phyloP scores from a whole-genome alignment of 2,113 vertebrate species.

The Nycticorax nycticorax region DNA sequence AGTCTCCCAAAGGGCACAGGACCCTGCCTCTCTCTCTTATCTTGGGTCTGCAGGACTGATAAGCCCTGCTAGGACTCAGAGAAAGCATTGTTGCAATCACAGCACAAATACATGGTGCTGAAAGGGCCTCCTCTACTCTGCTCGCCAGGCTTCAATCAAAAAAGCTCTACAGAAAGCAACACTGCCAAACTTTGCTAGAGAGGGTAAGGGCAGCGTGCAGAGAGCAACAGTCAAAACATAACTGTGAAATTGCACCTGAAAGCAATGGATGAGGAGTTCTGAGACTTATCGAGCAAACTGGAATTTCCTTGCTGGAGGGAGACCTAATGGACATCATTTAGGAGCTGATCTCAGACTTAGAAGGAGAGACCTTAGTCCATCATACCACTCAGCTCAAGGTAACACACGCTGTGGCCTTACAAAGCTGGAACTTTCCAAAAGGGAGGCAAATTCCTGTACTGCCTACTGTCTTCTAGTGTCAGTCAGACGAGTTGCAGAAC shows the following conservation, averaged over 20 bases:
- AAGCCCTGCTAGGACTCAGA: neutral
- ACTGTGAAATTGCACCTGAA: neutral
- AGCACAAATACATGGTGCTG: neutral
- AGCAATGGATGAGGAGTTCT: neutral
- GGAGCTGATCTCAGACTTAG: neutral
- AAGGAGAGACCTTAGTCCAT: neutral
- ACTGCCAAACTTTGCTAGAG: neutral
- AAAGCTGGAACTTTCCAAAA: neutral
- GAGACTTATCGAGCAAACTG: neutral
- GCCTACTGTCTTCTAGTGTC: neutral
- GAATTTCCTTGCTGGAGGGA: neutral
- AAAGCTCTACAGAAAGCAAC: neutral
- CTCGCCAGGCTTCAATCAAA: neutral
- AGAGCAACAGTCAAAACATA: fast-evolving
- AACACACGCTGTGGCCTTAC: neutral
- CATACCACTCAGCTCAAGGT: neutral
- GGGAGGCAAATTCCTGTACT: neutral
- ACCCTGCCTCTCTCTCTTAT: neutral
- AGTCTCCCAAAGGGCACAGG: neutral
- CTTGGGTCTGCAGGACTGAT: neutral
- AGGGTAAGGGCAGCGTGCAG: neutral
- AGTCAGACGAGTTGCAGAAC: neutral
- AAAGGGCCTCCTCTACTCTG: neutral
- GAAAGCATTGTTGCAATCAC: neutral
- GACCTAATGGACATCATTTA: neutral